These are phyloP conservation scores for Scolanthus callimorphus DNA, from an alignment of 92 coral and sea anemone species.

Conservation along the genomic window DNA sequence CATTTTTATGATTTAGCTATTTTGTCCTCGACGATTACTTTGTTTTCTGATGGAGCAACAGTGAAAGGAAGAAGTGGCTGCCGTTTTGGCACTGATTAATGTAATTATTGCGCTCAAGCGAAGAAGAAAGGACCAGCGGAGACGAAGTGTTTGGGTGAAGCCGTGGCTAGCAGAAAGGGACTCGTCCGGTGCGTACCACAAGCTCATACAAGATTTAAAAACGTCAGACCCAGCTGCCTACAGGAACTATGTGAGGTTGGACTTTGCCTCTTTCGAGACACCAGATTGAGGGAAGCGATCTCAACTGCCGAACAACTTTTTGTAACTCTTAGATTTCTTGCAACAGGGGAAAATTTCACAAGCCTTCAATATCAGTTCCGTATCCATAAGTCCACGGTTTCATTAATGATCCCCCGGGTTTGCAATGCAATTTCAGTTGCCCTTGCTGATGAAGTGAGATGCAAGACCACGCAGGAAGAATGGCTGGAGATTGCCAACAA, in stretches of 20 bases:
- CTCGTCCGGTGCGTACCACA: constrained; percentile 12
- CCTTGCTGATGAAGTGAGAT: constrained; percentile 12
- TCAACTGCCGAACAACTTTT: constrained; percentile 52
- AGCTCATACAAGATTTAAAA: constrained; percentile 27
- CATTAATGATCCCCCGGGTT: constrained; percentile 36
- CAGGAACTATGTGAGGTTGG: constrained; percentile 31
- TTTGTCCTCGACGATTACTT: too few species aligned
- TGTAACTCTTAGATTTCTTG: constrained; percentile 48
- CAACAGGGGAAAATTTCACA: constrained; percentile 56
- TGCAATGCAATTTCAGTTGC: constrained; percentile 34
- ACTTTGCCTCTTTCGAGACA: constrained; percentile 39
- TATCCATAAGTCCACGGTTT: constrained; percentile 32
- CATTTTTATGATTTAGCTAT: too few species aligned
- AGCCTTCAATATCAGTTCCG: constrained; percentile 64
- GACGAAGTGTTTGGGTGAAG: constrained; percentile 22
- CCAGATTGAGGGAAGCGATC: constrained; percentile 32
- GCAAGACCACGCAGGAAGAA: constrained; percentile 26
- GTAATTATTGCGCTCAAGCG: constrained; percentile 28
- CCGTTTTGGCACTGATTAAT: constrained; percentile 13
- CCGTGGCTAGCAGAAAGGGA: constrained; percentile 36
- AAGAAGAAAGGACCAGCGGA: constrained; percentile 16
- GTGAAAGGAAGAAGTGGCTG: too few species aligned
- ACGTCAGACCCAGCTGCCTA: constrained; percentile 23
- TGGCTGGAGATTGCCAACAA: constrained; percentile 11
- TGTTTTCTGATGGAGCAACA: too few species aligned